Conservation (phyloP, 2,888 invertebrate species). For the Drosophila macrospina region DNA sequence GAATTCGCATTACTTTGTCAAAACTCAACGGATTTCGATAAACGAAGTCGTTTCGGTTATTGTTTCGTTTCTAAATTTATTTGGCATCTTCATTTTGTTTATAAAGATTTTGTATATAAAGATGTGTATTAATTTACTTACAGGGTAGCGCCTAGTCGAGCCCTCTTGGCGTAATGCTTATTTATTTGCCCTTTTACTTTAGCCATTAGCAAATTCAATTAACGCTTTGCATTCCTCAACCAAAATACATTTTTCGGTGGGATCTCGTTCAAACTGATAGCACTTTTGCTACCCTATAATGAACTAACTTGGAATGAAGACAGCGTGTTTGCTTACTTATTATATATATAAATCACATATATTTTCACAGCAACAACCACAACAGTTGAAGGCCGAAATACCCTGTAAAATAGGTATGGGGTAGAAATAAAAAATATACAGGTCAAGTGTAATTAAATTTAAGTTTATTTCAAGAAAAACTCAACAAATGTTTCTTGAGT, state of each 20-base stretch:
- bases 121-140: background rate
- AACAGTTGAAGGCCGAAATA: too few relatives aligned
- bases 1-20: too few relatives aligned
- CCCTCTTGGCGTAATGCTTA: background rate
- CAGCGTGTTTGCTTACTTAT: too few relatives aligned
- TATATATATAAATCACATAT: too few relatives aligned
- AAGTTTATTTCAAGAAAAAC: background rate
- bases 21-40: too few relatives aligned
- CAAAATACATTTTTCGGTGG: background rate
- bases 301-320: too few relatives aligned
- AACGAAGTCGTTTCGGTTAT: too few relatives aligned
- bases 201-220: constrained; percentile 72
- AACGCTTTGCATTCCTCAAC: constrained; percentile 62
- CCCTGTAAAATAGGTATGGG: too few relatives aligned
- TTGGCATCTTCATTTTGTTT: too few relatives aligned
- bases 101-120: background rate
- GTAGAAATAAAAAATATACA: background rate
- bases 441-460: background rate
- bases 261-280: background rate
- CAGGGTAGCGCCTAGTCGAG: constrained; percentile 9
- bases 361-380: too few relatives aligned
- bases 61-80: too few relatives aligned
- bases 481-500: background rate
- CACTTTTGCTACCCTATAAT: constrained; percentile 2
- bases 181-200: constrained; percentile 23